A percentile compares a stretch with the other conserved stretches of the same genome.
Conservation (phyloP, 2,797 vertebrate genomes). For the Vespertilio murinus region DNA sequence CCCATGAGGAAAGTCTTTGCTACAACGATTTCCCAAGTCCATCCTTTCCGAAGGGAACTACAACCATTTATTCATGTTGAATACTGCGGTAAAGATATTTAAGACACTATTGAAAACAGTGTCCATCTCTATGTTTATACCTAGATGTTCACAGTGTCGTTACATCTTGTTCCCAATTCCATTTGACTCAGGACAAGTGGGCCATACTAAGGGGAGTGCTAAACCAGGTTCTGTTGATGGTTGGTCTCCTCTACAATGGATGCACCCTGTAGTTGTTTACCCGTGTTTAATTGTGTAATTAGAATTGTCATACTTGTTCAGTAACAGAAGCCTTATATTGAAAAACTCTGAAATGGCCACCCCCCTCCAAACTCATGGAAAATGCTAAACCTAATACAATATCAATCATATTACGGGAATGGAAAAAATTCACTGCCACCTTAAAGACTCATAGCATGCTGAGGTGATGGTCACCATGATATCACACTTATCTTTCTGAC, state of each 20-base stretch:
- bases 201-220: background rate
- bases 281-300: background rate
- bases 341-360: background rate
- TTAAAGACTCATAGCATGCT: background rate
- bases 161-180: background rate
- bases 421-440: background rate
- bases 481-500: background rate
- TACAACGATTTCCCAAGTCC: background rate
- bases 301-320: background rate
- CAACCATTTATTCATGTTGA: background rate
- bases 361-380: rapidly evolving
- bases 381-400: background rate
- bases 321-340: background rate
- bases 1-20: background rate
- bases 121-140: background rate
- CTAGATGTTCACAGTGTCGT: rapidly evolving
- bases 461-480: background rate
- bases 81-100: background rate
- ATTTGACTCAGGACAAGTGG: background rate
- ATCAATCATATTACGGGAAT: background rate
- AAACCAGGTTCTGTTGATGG: background rate
- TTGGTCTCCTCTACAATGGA: background rate
- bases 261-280: background rate
- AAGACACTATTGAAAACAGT: background rate
- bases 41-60: background rate